Conservation (phyloP, 2,113 vertebrate genomes). For the Ascaphus truei region DNA sequence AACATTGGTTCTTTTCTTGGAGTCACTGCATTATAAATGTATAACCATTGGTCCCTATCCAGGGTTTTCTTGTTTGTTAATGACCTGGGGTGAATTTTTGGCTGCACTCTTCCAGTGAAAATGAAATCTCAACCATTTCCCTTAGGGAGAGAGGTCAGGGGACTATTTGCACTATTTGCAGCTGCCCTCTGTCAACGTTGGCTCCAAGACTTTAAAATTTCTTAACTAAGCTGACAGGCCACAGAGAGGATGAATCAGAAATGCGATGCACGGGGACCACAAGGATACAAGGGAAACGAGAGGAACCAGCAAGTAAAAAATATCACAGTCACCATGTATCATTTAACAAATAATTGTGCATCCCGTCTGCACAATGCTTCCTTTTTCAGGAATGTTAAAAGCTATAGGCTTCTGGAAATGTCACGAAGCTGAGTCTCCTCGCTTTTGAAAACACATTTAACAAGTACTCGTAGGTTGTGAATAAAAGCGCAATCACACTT, state of each 20-base stretch:
- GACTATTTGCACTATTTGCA: slow-evolving; percentile 66
- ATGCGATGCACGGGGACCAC: slow-evolving; percentile 65
- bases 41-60: slow-evolving; percentile 49
- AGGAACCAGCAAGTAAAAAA: slow-evolving; percentile 49
- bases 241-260: slow-evolving; percentile 65
- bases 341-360: neutral
- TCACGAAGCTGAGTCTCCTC: too few species aligned
- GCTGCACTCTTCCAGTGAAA: slow-evolving; percentile 69
- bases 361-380: too few species aligned
- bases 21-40: slow-evolving; percentile 53
- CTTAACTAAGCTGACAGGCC: slow-evolving; percentile 78
- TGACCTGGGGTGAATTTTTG: slow-evolving; percentile 66
- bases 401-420: too few species aligned
- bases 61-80: slow-evolving; percentile 57
- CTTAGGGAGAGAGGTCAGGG: slow-evolving; percentile 68
- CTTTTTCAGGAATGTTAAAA: too few species aligned
- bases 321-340: slow-evolving; percentile 3
- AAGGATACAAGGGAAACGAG: slow-evolving; percentile 50
- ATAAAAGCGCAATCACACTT: slow-evolving; percentile 41
- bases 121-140: slow-evolving; percentile 70
- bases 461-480: too few species aligned
- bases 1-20: too few species aligned
- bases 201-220: slow-evolving; percentile 72
- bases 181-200: slow-evolving; percentile 71
- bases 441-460: too few species aligned